Evolutionary conservation across 23 tunicate genomes (phyloP).

Genomic region (Ascidia mentula): DNA sequence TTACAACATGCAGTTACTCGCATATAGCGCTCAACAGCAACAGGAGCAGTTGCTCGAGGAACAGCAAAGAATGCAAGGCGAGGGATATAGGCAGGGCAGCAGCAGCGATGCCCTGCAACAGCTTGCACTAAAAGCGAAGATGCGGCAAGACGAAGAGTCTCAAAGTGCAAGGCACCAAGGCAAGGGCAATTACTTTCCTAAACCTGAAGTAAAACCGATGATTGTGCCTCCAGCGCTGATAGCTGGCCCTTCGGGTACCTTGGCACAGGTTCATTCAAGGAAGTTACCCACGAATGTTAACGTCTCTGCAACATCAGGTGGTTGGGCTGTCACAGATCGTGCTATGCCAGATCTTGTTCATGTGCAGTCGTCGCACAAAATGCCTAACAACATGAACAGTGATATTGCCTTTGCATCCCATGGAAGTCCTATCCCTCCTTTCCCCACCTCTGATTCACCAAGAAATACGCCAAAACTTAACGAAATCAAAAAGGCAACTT

Average conservation of each 20-base stretch:
- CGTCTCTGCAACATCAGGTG: neutral
- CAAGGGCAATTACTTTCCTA: neutral
- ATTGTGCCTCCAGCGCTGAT: neutral
- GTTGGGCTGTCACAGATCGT: constrained; percentile 39
- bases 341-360: constrained; percentile 33
- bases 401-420: constrained; percentile 48
- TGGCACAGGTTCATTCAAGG: neutral
- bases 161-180: neutral
- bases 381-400: neutral
- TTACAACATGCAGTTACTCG: constrained; percentile 87
- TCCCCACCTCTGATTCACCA: constrained; percentile 4
- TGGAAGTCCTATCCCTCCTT: constrained; percentile 32
- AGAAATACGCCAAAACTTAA: constrained; percentile 22
- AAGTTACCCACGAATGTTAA: neutral
- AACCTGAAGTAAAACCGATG: neutral
- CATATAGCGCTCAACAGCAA: constrained; percentile 75
- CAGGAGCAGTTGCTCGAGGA: constrained; percentile 43
- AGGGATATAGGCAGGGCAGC: constrained; percentile 20
- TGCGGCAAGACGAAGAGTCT: neutral
- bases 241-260: constrained; percentile 3
- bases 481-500: neutral
- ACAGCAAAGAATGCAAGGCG: constrained; percentile 30
- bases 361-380: neutral
- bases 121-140: constrained; percentile 41
- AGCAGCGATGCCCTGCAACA: constrained; percentile 86